Conservation (phyloP, 1,140 invertebrate species). For the Apolygus lucorum region DNA sequence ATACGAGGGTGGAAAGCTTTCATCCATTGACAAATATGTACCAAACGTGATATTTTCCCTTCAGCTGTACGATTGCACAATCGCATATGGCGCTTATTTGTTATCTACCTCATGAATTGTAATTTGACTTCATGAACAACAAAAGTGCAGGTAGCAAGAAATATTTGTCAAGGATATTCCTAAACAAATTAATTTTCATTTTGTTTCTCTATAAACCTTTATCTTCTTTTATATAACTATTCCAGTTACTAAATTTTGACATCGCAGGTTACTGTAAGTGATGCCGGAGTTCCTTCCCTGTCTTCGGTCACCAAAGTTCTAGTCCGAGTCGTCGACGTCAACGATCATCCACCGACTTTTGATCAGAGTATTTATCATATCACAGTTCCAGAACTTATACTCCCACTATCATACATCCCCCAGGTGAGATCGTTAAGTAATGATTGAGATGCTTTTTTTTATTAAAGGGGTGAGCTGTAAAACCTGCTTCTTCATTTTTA, state of each 20-base stretch:
- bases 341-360: conserved; percentile 84
- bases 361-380: conserved; percentile 70
- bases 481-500: not conserved
- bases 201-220: conserved; percentile 6
- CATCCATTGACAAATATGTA: too few relatives aligned
- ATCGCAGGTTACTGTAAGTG: conserved; percentile 61
- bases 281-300: conserved; percentile 63
- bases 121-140: too few relatives aligned
- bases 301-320: conserved; percentile 68
- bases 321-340: conserved; percentile 76
- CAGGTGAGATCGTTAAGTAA: conserved; percentile 14
- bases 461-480: conserved; percentile 13
- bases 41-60: too few relatives aligned
- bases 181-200: not conserved
- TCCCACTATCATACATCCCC: not conserved
- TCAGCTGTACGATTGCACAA: too few relatives aligned
- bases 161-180: too few relatives aligned
- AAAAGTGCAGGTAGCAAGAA: too few relatives aligned
- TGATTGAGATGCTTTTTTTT: not conserved
- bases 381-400: conserved; percentile 49
- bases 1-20: too few relatives aligned
- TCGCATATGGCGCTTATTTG: too few relatives aligned
- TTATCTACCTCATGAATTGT: too few relatives aligned
- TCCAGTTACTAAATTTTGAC: too few relatives aligned
- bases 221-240: too few relatives aligned